phyloP scores from a whole-genome alignment of 2,888 invertebrate species.

The Nomada hirtipes region DNA sequence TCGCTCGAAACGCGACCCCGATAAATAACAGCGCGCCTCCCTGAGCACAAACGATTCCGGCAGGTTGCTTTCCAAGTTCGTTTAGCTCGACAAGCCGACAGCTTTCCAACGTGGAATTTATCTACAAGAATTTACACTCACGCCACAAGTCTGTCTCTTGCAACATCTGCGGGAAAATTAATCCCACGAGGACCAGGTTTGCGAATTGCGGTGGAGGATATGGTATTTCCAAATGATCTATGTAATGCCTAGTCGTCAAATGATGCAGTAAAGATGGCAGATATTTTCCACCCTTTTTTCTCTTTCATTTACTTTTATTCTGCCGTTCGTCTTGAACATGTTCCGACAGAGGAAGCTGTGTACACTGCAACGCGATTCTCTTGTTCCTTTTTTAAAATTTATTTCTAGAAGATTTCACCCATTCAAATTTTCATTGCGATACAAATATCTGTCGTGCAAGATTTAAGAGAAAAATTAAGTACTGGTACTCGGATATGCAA shows the following conservation, averaged over 20 bases:
- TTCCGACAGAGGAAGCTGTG: too few species aligned
- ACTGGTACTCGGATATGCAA: too few species aligned
- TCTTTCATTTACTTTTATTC: too few species aligned
- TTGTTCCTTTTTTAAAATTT: too few species aligned
- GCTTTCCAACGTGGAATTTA: conserved; percentile 25
- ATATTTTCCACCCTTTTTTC: too few species aligned
- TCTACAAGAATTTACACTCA: conserved; percentile 19
- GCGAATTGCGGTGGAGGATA: not conserved
- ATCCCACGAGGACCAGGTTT: not conserved
- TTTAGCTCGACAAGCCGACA: not conserved
- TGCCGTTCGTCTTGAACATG: too few species aligned
- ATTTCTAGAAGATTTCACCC: too few species aligned
- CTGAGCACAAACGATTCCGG: conserved; percentile 14
- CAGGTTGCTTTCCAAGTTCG: conserved; percentile 5
- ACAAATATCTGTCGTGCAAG: not conserved
- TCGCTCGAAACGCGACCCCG: conserved; percentile 1
- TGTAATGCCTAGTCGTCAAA: not conserved
- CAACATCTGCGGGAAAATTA: not conserved
- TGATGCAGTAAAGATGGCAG: too few species aligned
- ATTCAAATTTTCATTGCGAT: too few species aligned
- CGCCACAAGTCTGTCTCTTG: not conserved
- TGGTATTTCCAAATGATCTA: not conserved
- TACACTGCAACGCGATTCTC: too few species aligned
- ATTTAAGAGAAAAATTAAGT: not conserved
- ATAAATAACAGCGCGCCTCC: conserved; percentile 25